Base-by-base conservation (phyloP, 2,888 invertebrate species). In the Stenchaetothrips biformis region DNA sequence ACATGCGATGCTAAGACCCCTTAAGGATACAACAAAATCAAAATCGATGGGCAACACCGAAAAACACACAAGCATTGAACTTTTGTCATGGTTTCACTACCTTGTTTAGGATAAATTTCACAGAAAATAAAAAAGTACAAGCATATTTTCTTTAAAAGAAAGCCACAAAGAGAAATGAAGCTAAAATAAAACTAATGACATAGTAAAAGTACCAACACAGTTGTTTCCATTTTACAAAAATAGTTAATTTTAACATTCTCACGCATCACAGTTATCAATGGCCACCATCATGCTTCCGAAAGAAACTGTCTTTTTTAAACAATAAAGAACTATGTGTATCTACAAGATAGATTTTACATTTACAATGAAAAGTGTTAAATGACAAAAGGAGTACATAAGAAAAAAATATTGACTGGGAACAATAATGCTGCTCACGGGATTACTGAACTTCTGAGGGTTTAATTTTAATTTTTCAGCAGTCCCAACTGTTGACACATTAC, bases 221-320 rank as follows among this genome's bases (percentile, higher is more conserved):
- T 74, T 74, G 25, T 25, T 25, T 74, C 67, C 67, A 53, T 74
- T 53, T 74, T 74, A 74, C 67, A 74, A 74, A 74, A 74, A 74
- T 74, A 74, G 67, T 74, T 74, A 74, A 9, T 21, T 74, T 25
- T 74, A 11, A 74, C 9, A 13, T 59, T 74, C 25, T 74, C 67
- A 74, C 25, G 21, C 67, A 74, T 74, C 67, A 74, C 67, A 74
- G 67, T 74, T 74, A 74, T 21, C 67, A 74, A 74, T 74, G 67
- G 67, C 67, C 67, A 74, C 67, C 21, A 74, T 74, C 67, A n/a
- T 74, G 67, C 67, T 25, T 74, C 67, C 67, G 25, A 59, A 7
- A 74, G 11, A 25, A 74, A 74, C 21, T 74, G 67, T 74, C 67
- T 74, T 74, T 74, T 74, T 21, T 74, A 74, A n/a, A 21, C 11